A percentile compares a stretch with the other conserved stretches of the same genome.
These are phyloP conservation scores for Oscheius onirici DNA, from an alignment of 2,888 invertebrate genomes.

Conservation along the genomic window DNA sequence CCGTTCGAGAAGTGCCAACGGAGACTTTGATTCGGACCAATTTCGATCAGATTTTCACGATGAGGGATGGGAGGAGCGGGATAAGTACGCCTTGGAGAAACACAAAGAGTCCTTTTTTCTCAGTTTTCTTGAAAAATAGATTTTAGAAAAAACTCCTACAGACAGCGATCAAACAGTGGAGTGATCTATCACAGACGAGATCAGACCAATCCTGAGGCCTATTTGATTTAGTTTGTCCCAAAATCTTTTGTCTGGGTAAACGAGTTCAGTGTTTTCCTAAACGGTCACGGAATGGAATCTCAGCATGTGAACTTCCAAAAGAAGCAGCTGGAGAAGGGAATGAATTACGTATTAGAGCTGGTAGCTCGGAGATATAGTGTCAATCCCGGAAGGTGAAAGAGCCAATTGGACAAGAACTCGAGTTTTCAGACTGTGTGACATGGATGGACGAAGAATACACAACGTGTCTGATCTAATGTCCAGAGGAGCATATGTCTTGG, in stretches of 20 bases:
- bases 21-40: neutral
- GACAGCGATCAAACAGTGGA: slow-evolving; percentile 50
- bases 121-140: neutral
- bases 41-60: slow-evolving; percentile 47
- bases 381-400: slow-evolving; percentile 56
- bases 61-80: slow-evolving; percentile 45
- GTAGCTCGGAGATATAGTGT: slow-evolving; percentile 59
- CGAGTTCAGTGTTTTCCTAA: slow-evolving; percentile 57
- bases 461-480: slow-evolving; percentile 64
- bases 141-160: slow-evolving; percentile 26
- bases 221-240: slow-evolving; percentile 61
- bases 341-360: slow-evolving; percentile 61
- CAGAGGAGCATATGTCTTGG: slow-evolving; percentile 62
- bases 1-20: slow-evolving; percentile 22
- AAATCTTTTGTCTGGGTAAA: neutral
- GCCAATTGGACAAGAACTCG: neutral
- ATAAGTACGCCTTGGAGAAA: slow-evolving; percentile 47
- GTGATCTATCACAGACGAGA: slow-evolving; percentile 62
- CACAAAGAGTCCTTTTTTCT: slow-evolving; percentile 54
- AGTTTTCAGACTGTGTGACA: slow-evolving; percentile 53
- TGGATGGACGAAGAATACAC: slow-evolving; percentile 59
- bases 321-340: slow-evolving; percentile 64
- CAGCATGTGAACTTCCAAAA: slow-evolving; percentile 61
- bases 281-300: slow-evolving; percentile 65
- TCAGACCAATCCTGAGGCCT: slow-evolving; percentile 64